Base-by-base conservation (phyloP, 2,797 vertebrate species). In the Acanthornis magna region DNA sequence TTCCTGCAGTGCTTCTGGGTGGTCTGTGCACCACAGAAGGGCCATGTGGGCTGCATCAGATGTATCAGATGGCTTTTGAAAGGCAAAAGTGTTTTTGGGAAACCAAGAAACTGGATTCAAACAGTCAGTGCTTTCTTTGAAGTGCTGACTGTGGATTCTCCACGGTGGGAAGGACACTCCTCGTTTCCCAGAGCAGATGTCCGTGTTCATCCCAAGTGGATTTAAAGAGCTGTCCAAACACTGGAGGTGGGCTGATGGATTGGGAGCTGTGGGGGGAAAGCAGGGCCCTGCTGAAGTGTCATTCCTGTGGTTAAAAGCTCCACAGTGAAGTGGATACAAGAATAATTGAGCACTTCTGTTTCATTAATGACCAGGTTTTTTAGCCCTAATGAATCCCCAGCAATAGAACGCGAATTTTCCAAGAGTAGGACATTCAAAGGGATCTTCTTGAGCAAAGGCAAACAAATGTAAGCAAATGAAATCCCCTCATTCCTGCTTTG, bases 221-320 rank as follows among this genome's bases (percentile, higher is more conserved):
- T 95, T 87, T 92, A 96, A 98, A 97, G 96, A 97, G 89, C 83
- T 95, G 95, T 98, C 97, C 88, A 96, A 97, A 96, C 94, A 96
- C 82, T 95, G 67, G 89, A 97, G 97, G 96, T 93, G 86, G 93
- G 65, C 11, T 96, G 97, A 96, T 96, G 94, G 97, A 97, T 97
- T 91, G 23, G 32, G 90, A 85, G 88, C 97, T 94, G 94, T 96
- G 93, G 85, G 82, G 90, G 58, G 90, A 94, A 81, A 93, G 95
- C 3, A 17, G 91, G 85, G 50, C 83, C 66, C 76, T 2, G 13
- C 10, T 70, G 22, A 80, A 95, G 84, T 43, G 30, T 93, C 91
- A 95, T 94, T 93, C 87, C 85, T 72, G 68, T 89, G 78, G 87
- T 92, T 96, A 93, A 96, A 96, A 96, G 96, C 90, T 94, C 89